These are phyloP conservation scores for Gallinago paraguaiae DNA, from an alignment of 2,113 vertebrate species.

Conservation along the genomic window DNA sequence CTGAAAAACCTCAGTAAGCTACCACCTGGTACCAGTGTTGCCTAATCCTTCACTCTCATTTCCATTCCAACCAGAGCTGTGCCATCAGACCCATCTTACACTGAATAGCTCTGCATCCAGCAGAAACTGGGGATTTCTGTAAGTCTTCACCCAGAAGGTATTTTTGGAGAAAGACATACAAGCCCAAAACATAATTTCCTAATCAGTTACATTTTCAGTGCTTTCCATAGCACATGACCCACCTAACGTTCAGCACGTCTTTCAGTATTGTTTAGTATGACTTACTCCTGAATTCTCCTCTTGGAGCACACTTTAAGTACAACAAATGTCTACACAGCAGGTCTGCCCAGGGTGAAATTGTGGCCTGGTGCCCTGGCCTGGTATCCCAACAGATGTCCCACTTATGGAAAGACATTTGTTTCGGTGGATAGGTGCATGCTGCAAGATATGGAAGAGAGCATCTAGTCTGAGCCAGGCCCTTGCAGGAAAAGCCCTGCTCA, in stretches of 20 bases:
- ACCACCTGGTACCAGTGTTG: background rate
- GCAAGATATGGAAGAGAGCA: background rate
- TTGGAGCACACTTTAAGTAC: background rate
- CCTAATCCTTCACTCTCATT: background rate
- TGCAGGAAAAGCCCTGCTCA: background rate
- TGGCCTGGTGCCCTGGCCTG: background rate
- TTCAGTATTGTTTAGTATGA: background rate
- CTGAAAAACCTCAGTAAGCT: background rate
- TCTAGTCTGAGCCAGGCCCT: background rate
- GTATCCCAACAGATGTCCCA: background rate
- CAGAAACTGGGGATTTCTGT: background rate
- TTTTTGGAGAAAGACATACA: background rate
- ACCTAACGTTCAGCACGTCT: background rate
- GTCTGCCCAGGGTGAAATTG: background rate
- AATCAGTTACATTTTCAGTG: background rate
- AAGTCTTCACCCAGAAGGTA: background rate
- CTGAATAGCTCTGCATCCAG: background rate
- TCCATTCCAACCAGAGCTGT: background rate
- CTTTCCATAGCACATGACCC: background rate
- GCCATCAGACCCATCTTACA: background rate
- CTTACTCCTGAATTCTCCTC: background rate
- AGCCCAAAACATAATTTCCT: background rate
- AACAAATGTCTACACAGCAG: background rate
- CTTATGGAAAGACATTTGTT: background rate
- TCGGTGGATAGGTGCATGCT: accelerated